A percentile compares a stretch with the other conserved stretches of the same genome.
These are phyloP conservation scores for Euzophera pinguis DNA, from an alignment of 2,888 invertebrate species.

Conservation along the genomic window DNA sequence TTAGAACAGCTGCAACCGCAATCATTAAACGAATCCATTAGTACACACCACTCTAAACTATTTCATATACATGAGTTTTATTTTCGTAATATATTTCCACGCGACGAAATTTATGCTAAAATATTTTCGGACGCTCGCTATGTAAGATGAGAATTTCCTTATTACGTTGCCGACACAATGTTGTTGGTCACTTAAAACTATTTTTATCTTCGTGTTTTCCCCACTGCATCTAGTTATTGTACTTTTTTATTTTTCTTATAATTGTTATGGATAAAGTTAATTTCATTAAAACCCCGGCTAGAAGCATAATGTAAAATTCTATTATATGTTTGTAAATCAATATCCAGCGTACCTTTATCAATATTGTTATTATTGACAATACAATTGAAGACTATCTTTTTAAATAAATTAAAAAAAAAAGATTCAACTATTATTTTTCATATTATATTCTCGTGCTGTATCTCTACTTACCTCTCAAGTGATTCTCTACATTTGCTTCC, in stretches of 20 bases:
- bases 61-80: conserved; percentile 14
- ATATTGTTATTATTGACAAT: neutral
- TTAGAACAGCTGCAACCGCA: conserved; percentile 58
- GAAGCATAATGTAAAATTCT: no score
- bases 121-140: neutral
- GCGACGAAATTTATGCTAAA: conserved; percentile 8
- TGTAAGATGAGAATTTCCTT: conserved; percentile 4
- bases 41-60: conserved; percentile 8
- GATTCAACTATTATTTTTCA: no score
- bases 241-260: neutral
- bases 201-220: neutral
- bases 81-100: conserved; percentile 17
- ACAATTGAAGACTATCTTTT: neutral
- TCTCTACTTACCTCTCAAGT: no score
- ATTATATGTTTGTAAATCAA: neutral
- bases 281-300: no score
- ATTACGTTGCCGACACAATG: conserved; percentile 4
- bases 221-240: neutral
- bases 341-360: neutral
- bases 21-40: conserved; percentile 54
- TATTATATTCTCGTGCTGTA: no score
- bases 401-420: neutral
- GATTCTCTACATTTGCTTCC: no score
- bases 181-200: conserved; percentile 11
- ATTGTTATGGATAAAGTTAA: no score